These are phyloP conservation scores for Helobdella robusta DNA, from an alignment of 2,888 invertebrate species.

Conservation along the genomic window DNA sequence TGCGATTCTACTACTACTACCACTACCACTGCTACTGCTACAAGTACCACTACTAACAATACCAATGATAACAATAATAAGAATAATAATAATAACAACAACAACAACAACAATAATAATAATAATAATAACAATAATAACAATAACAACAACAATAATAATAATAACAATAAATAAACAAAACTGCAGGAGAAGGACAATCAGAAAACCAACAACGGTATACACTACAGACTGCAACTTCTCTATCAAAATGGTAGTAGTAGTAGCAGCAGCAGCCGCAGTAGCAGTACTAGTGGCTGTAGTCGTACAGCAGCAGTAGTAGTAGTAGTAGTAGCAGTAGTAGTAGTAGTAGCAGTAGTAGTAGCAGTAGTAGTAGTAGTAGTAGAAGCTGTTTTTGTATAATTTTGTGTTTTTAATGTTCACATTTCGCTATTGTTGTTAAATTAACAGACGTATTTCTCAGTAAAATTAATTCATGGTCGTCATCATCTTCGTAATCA, in stretches of 20 bases:
- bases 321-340: neutral
- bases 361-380: too few relatives aligned
- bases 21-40: too few relatives aligned
- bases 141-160: neutral
- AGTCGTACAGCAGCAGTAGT: neutral
- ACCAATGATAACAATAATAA: neutral
- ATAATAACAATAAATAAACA: neutral
- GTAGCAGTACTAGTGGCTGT: neutral
- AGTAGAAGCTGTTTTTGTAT: neutral
- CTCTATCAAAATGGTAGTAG: conserved; percentile 56
- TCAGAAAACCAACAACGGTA: conserved; percentile 97
- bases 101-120: neutral
- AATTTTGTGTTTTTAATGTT: neutral
- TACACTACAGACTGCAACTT: conserved; percentile 89
- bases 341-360: neutral
- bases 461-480: too few relatives aligned
- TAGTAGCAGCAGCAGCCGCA: neutral
- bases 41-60: neutral
- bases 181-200: conserved; percentile 76
- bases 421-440: neutral
- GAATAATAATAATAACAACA: neutral
- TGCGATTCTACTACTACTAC: too few relatives aligned
- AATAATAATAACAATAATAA: neutral
- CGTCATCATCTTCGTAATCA: too few relatives aligned
- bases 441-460: neutral